A percentile compares a stretch with the other conserved stretches of the same genome.
phyloP scores from a whole-genome alignment of 2,797 vertebrate species.

The Myiotriccus ornatus region DNA sequence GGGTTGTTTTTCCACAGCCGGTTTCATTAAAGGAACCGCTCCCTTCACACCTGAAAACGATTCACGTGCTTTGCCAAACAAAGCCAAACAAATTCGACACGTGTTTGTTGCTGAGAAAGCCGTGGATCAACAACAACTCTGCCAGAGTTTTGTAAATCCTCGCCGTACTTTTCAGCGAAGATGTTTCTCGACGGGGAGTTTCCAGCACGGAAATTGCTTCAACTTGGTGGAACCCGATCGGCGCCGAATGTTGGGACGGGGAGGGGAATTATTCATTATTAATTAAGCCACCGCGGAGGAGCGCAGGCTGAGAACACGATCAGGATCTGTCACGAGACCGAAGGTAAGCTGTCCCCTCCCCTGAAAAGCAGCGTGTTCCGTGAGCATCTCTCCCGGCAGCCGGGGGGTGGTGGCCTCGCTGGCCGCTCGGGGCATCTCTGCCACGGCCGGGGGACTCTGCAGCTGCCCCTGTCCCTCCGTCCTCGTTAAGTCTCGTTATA shows the following conservation, averaged over 20 bases:
- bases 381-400: neutral
- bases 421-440: conserved; percentile 52
- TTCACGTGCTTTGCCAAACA: neutral
- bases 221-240: neutral
- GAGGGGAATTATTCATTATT: neutral
- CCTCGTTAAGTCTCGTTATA: conserved; percentile 39
- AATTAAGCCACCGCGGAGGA: no score
- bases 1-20: neutral
- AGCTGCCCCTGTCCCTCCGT: conserved; percentile 84
- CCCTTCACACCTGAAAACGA: neutral
- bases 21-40: neutral
- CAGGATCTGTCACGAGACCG: neutral
- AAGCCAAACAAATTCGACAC: neutral
- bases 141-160: neutral
- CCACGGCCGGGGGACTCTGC: conserved; percentile 64
- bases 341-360: neutral
- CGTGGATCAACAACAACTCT: neutral
- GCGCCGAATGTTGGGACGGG: neutral
- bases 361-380: neutral
- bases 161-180: neutral
- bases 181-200: neutral
- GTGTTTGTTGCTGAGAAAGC: neutral
- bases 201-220: neutral
- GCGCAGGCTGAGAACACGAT: neutral
- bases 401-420: neutral